Percentiles rank a stretch among this genome's conserved stretches.
Evolutionary conservation across 2,113 vertebrate species (phyloP).

Genomic region (Ancistrus triradiatus): DNA sequence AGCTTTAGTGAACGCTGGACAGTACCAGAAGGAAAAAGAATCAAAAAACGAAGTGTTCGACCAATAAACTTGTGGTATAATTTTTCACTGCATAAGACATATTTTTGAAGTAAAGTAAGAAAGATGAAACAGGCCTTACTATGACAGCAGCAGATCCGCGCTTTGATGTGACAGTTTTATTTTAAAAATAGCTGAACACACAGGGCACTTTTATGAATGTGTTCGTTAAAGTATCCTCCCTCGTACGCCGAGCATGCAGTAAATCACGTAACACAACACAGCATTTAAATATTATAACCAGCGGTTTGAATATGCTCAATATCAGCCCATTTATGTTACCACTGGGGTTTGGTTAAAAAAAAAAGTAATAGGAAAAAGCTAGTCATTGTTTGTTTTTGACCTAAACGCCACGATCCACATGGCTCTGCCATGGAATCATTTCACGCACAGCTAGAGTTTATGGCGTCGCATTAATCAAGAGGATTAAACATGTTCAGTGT

Average conservation of each 20-base stretch:
- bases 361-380: slow-evolving; percentile 19
- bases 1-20: slow-evolving; percentile 28
- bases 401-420: slow-evolving; percentile 29
- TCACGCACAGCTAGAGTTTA: too few relatives aligned
- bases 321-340: slow-evolving; percentile 31
- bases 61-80: slow-evolving; percentile 12
- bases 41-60: slow-evolving; percentile 25
- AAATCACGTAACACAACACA: slow-evolving; percentile 20
- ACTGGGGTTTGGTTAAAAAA: slow-evolving; percentile 23
- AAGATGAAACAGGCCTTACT: slow-evolving; percentile 1
- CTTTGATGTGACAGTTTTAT: slow-evolving; percentile 1
- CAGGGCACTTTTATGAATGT: not conserved
- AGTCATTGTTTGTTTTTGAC: slow-evolving; percentile 27
- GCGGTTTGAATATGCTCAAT: slow-evolving; percentile 31
- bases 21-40: slow-evolving; percentile 27
- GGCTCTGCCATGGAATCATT: slow-evolving; percentile 17
- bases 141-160: slow-evolving; percentile 14
- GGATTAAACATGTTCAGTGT: slow-evolving; percentile 37
- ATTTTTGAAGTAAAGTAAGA: slow-evolving; percentile 25
- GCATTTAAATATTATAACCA: slow-evolving; percentile 27
- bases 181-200: too few relatives aligned
- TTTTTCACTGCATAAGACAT: slow-evolving; percentile 20
- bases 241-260: not conserved
- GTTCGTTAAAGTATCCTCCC: not conserved
- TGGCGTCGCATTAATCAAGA: slow-evolving; percentile 38